These are phyloP conservation scores for Palythoa caribaeorum DNA, from an alignment of 92 coral and sea anemone genomes.

Conservation along the genomic window DNA sequence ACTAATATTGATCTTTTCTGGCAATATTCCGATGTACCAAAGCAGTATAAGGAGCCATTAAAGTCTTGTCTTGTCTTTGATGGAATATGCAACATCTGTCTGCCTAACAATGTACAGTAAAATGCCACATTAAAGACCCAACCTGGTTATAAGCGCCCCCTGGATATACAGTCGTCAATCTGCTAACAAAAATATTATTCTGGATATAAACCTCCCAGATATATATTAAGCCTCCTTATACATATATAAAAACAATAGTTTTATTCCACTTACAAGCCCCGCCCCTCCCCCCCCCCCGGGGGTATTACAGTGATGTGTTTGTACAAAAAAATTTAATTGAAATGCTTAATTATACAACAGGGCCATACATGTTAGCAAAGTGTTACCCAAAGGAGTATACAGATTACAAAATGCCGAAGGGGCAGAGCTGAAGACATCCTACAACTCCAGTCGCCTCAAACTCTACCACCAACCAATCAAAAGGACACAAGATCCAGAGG, in stretches of 20 bases:
- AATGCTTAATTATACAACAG: conserved; percentile 16
- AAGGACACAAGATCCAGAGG: conserved; percentile 22
- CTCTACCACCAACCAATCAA: conserved; percentile 49
- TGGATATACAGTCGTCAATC: conserved; percentile 1
- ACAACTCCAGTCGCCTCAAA: conserved; percentile 67
- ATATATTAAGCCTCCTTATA: too few relatives aligned
- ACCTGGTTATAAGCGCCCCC: conserved; percentile 16
- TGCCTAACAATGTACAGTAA: conserved; percentile 26
- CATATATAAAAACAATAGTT: background rate
- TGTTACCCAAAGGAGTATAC: conserved; percentile 53
- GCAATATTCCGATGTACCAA: too few relatives aligned
- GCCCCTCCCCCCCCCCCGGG: background rate
- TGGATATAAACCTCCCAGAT: too few relatives aligned
- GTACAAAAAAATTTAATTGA: background rate
- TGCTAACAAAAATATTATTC: too few relatives aligned
- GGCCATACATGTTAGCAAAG: conserved; percentile 50
- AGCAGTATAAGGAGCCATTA: too few relatives aligned
- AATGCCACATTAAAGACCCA: conserved; percentile 22
- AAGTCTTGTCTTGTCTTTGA: too few relatives aligned
- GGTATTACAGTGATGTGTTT: background rate
- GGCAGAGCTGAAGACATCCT: conserved; percentile 54
- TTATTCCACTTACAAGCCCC: background rate
- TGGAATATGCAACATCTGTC: conserved; percentile 20
- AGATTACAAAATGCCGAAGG: conserved; percentile 44
- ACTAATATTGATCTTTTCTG: too few relatives aligned